phyloP scores from a whole-genome alignment of 2,888 invertebrate species.

The Pilophorus perplexus region DNA sequence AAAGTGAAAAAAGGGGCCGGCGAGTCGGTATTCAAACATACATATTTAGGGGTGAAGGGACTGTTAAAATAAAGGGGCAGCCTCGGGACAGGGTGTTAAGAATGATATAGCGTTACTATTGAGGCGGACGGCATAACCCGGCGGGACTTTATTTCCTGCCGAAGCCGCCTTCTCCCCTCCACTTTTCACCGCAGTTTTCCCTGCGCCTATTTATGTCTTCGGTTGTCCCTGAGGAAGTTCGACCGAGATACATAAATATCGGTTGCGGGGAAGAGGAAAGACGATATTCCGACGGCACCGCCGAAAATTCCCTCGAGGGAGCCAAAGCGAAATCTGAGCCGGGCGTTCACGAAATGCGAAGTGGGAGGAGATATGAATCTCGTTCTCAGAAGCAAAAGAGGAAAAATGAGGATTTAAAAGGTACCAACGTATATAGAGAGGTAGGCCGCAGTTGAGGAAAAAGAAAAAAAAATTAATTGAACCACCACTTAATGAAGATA shows the following conservation, averaged over 20 bases:
- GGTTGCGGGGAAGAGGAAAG: background rate
- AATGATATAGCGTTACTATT: constrained; percentile 34
- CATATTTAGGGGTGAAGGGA: constrained; percentile 30
- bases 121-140: constrained; percentile 11
- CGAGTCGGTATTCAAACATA: constrained; percentile 30
- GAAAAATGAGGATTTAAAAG: too few species aligned
- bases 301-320: too few species aligned
- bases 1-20: constrained; percentile 25
- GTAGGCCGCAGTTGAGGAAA: too few species aligned
- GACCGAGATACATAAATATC: constrained; percentile 31
- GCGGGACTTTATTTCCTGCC: constrained; percentile 35
- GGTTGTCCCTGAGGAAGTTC: constrained; percentile 12
- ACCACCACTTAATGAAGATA: too few species aligned
- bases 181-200: background rate
- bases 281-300: too few species aligned
- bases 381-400: too few species aligned
- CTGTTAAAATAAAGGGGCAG: constrained; percentile 38
- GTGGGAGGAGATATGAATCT: too few species aligned
- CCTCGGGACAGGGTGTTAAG: constrained; percentile 33
- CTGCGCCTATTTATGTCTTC: constrained; percentile 22
- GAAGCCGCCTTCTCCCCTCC: constrained; percentile 4
- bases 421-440: too few species aligned
- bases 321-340: too few species aligned
- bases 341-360: too few species aligned
- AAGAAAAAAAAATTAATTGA: too few species aligned